Conservation (phyloP, 2,797 vertebrate species). For the Onychomys arenicola region DNA sequence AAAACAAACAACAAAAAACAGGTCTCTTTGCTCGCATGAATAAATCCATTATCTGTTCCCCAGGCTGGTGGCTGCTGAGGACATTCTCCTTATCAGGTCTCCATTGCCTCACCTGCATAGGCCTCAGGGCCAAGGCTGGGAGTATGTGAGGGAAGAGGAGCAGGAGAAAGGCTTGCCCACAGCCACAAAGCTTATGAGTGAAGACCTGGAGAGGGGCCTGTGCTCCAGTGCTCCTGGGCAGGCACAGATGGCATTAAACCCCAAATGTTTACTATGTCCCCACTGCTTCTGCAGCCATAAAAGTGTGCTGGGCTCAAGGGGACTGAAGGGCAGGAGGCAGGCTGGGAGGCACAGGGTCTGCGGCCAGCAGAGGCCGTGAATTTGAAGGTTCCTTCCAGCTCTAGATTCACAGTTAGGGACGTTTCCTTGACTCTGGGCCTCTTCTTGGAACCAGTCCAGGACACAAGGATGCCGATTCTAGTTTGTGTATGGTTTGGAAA, state of each 20-base stretch:
- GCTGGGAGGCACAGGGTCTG: background rate
- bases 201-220: background rate
- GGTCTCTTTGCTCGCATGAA: constrained; percentile 50
- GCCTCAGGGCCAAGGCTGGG: background rate
- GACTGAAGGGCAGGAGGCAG: background rate
- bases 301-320: background rate
- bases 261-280: background rate
- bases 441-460: background rate
- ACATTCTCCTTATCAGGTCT: constrained; percentile 29
- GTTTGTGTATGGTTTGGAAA: background rate
- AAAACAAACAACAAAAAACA: no score
- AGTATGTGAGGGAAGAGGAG: background rate
- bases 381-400: background rate
- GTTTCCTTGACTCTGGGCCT: background rate
- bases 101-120: background rate
- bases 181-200: background rate
- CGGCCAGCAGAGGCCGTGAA: constrained; percentile 16
- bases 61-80: constrained; percentile 27
- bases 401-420: background rate
- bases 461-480: background rate
- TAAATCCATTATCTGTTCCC: constrained; percentile 70
- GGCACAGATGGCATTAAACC: background rate
- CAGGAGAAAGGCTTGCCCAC: background rate
- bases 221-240: background rate
- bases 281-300: background rate